Conservation (phyloP, 2,888 invertebrate genomes). For the Calliphora vomitoria region DNA sequence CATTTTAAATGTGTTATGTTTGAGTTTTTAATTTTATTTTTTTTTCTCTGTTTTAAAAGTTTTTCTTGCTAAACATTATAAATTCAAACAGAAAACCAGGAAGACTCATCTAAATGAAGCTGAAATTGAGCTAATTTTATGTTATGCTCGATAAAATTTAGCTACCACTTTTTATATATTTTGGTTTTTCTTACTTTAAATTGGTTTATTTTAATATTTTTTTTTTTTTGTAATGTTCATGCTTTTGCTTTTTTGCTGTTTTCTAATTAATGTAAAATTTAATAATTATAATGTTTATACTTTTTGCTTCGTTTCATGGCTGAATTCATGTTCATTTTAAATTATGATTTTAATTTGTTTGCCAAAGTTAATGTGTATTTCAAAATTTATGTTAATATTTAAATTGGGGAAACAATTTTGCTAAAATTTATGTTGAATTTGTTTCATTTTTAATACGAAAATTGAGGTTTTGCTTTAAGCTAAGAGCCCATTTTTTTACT, state of each 20-base stretch:
- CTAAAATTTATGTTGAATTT: no score
- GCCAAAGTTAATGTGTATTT: neutral
- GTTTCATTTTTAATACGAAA: neutral
- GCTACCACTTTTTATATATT: constrained; percentile 11
- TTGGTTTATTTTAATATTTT: neutral
- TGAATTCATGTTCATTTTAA: constrained; percentile 5
- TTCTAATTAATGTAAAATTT: constrained; percentile 20
- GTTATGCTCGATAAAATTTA: constrained; percentile 37
- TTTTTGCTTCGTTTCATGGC: constrained; percentile 3
- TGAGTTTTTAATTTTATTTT: neutral
- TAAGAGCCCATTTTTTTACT: no score
- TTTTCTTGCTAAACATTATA: neutral
- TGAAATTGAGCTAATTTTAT: constrained; percentile 25
- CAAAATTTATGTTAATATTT: constrained; percentile 11
- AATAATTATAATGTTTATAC: neutral
- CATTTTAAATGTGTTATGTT: neutral
- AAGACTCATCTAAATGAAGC: constrained; percentile 9
- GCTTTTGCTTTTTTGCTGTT: neutral
- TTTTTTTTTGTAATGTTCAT: neutral
- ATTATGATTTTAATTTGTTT: constrained; percentile 21
- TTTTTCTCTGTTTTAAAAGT: neutral
- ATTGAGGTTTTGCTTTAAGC: no score
- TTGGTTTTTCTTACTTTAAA: neutral
- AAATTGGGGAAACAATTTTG: neutral
- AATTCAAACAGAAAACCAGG: neutral